Conservation (phyloP, 2,113 vertebrate genomes). For the Paraplagusia blochii region DNA sequence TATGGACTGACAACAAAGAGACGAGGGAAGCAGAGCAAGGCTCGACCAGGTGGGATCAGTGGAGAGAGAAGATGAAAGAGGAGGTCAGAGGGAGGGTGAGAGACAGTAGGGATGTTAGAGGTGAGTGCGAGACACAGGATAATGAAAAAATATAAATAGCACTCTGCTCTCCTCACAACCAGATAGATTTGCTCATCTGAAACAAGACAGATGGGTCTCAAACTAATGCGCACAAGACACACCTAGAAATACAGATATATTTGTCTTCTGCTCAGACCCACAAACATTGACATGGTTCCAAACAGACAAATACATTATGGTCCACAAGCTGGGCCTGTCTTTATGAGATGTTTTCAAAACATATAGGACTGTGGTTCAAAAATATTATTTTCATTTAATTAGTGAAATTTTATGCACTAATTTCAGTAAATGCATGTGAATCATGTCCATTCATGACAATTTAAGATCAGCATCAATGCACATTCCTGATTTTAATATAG, state of each 20-base stretch:
- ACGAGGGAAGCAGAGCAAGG: slow-evolving; percentile 15
- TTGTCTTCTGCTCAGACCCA: background rate
- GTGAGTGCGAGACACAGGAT: slow-evolving; percentile 16
- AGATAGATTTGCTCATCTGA: slow-evolving; percentile 35
- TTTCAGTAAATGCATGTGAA: no score
- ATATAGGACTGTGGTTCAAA: no score
- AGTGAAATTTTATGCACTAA: no score
- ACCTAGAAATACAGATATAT: slow-evolving; percentile 7
- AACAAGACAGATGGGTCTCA: slow-evolving; percentile 49
- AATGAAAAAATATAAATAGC: slow-evolving; percentile 57
- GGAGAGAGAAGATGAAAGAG: slow-evolving; percentile 32
- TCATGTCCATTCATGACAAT: no score
- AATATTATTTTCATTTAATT: no score
- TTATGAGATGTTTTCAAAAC: no score
- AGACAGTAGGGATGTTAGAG: slow-evolving; percentile 7
- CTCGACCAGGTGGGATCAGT: no score
- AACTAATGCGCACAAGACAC: slow-evolving; percentile 4
- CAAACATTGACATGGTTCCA: slow-evolving; percentile 3
- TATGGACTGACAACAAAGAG: background rate
- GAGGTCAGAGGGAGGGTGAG: slow-evolving; percentile 32
- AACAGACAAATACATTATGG: no score
- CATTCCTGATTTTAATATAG: no score
- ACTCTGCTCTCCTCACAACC: slow-evolving; percentile 33
- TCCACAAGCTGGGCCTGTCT: no score
- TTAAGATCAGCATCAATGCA: no score